Conservation (phyloP, 2,888 invertebrate species). For the Cerastoderma edule region DNA sequence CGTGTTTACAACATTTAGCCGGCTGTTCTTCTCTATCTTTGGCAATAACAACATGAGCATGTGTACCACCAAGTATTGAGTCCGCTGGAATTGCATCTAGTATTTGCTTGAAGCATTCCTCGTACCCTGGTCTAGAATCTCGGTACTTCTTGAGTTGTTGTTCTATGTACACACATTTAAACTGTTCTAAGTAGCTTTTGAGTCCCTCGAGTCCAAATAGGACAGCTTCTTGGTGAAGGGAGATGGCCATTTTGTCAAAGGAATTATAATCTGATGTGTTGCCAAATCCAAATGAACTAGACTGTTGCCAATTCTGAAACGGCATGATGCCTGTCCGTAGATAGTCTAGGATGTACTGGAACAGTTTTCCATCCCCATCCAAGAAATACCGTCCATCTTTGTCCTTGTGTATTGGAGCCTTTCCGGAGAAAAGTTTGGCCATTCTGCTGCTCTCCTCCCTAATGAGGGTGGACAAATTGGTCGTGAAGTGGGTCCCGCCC, state of each 20-base stretch:
- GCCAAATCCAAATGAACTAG: constrained; percentile 16
- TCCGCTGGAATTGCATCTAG: constrained; percentile 27
- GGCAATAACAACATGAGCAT: constrained; percentile 21
- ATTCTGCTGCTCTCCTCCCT: constrained; percentile 74
- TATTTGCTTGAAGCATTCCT: constrained; percentile 25
- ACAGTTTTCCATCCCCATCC: constrained; percentile 76
- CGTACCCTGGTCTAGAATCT: constrained; percentile 28
- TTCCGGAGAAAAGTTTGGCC: constrained; percentile 80
- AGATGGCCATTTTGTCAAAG: background rate
- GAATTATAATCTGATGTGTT: background rate
- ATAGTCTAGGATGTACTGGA: constrained; percentile 75
- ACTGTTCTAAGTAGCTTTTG: constrained; percentile 24
- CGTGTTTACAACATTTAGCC: constrained; percentile 39
- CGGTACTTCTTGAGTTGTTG: constrained; percentile 34
- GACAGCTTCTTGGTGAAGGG: constrained; percentile 68
- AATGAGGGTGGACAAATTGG: constrained; percentile 73
- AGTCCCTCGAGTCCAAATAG: constrained; percentile 67
- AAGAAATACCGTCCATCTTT: constrained; percentile 77
- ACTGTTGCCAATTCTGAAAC: background rate
- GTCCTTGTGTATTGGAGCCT: constrained; percentile 70
- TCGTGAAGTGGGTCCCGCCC: constrained; percentile 74
- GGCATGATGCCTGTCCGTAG: constrained; percentile 42
- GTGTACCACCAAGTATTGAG: constrained; percentile 22
- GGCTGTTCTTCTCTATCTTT: constrained; percentile 16
- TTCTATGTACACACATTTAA: constrained; percentile 27